Percentiles rank a stretch among this genome's conserved stretches.
phyloP scores from a whole-genome alignment of 2,113 vertebrate species.

The Heteronetta atricapilla region DNA sequence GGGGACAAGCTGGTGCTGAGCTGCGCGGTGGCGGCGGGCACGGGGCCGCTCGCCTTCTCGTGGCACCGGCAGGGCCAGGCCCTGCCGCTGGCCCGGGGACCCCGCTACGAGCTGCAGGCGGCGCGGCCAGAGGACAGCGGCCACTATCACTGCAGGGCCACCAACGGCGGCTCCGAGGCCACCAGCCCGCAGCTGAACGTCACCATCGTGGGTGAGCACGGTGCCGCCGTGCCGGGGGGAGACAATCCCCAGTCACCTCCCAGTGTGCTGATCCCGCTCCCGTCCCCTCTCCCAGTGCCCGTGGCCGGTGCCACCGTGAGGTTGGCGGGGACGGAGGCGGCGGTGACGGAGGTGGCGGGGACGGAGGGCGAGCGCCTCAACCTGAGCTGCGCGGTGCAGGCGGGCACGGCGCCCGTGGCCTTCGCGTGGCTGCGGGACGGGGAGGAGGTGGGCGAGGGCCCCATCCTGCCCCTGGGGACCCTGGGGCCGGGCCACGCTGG shows the following conservation, averaged over 20 bases:
- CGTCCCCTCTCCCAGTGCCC: not conserved
- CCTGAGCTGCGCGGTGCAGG: not conserved
- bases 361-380: not conserved
- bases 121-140: not conserved
- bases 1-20: not conserved
- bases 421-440: not conserved
- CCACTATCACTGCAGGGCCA: not conserved
- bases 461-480: not conserved
- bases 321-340: not conserved
- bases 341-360: not conserved
- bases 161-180: not conserved
- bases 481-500: not conserved
- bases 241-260: too few species aligned
- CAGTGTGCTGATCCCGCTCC: too few species aligned
- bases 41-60: not conserved
- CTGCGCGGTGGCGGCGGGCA: not conserved
- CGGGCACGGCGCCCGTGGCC: not conserved
- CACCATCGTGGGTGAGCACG: not conserved
- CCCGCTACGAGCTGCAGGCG: not conserved
- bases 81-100: not conserved
- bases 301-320: not conserved
- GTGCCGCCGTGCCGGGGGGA: not conserved
- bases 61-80: not conserved
- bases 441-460: not conserved
- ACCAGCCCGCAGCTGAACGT: not conserved